phyloP scores from a whole-genome alignment of 1,140 invertebrate genomes.

The Zaprionus kolodkinae region DNA sequence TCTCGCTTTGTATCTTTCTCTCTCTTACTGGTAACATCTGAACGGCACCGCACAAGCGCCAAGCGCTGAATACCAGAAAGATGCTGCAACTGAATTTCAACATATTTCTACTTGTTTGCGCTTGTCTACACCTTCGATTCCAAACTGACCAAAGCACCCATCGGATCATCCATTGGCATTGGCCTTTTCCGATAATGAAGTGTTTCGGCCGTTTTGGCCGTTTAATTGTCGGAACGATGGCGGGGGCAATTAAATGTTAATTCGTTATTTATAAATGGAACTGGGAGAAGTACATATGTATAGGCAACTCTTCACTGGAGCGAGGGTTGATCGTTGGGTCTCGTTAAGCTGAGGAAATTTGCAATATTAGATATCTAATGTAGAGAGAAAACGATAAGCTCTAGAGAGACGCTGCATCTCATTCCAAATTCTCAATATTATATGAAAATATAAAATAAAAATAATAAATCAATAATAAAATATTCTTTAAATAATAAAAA shows the following conservation, averaged over 20 bases:
- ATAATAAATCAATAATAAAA: too few relatives aligned
- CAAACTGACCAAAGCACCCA: conserved; percentile 27
- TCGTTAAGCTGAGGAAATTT: not conserved
- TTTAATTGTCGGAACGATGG: conserved; percentile 48
- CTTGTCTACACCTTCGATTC: conserved; percentile 14
- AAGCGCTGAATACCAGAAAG: conserved; percentile 12
- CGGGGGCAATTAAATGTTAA: conserved; percentile 25
- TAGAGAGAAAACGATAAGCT: not conserved
- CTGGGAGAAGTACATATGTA: not conserved
- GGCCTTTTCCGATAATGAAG: conserved; percentile 48
- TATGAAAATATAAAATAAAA: too few relatives aligned
- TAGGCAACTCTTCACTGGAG: not conserved
- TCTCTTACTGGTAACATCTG: conserved; percentile 36
- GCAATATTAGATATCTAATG: not conserved
- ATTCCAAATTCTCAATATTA: not conserved
- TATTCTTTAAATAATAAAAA: too few relatives aligned
- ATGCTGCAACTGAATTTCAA: conserved; percentile 28
- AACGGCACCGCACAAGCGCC: conserved; percentile 4
- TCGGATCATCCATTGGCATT: conserved; percentile 36
- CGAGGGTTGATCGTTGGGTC: conserved; percentile 13
- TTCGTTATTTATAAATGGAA: conserved; percentile 21
- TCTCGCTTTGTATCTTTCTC: not conserved
- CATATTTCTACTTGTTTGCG: conserved; percentile 12
- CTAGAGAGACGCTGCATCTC: not conserved
- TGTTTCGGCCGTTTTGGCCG: conserved; percentile 26